Conservation (phyloP, 2,888 invertebrate species). For the Drosophila merina region DNA sequence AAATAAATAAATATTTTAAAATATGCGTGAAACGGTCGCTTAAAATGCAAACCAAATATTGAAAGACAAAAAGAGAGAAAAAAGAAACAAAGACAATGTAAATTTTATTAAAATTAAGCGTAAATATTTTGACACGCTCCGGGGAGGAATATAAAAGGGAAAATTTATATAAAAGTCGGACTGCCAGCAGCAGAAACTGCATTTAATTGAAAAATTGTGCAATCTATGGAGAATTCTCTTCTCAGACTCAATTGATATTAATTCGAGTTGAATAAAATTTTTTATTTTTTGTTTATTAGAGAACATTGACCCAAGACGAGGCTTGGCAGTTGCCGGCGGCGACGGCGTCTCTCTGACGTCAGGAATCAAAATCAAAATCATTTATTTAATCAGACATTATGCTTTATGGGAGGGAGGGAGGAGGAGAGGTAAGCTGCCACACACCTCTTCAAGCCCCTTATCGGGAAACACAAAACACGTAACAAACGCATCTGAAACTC, state of each 20-base stretch:
- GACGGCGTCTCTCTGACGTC: constrained; percentile 27
- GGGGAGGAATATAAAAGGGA: constrained; percentile 21
- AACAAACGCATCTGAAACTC: constrained; percentile 37
- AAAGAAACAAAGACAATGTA: constrained; percentile 44
- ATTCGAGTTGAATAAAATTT: constrained; percentile 76
- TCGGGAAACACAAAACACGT: constrained; percentile 9
- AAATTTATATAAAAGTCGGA: constrained; percentile 33
- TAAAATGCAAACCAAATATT: constrained; percentile 69
- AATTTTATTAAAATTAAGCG: constrained; percentile 79
- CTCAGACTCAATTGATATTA: constrained; percentile 73
- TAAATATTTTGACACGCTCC: constrained; percentile 72
- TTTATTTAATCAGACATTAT: constrained; percentile 68
- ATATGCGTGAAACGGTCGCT: constrained; percentile 63
- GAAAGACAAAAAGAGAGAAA: constrained; percentile 7
- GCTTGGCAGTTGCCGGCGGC: too few species aligned
- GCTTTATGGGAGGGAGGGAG: constrained; percentile 42
- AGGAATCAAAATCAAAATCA: constrained; percentile 49
- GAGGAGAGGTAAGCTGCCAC: constrained; percentile 39
- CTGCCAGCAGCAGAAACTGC: constrained; percentile 44
- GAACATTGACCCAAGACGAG: constrained; percentile 72
- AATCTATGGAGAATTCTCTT: constrained; percentile 11
- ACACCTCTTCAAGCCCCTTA: constrained; percentile 6
- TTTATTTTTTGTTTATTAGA: constrained; percentile 57
- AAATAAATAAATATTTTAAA: constrained; percentile 61
- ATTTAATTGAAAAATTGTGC: constrained; percentile 61